Evolutionary conservation across 2,797 vertebrate species (phyloP), one percentile per base, ranked within the genome.

Genomic region (Tokudaia muenninki): DNA sequence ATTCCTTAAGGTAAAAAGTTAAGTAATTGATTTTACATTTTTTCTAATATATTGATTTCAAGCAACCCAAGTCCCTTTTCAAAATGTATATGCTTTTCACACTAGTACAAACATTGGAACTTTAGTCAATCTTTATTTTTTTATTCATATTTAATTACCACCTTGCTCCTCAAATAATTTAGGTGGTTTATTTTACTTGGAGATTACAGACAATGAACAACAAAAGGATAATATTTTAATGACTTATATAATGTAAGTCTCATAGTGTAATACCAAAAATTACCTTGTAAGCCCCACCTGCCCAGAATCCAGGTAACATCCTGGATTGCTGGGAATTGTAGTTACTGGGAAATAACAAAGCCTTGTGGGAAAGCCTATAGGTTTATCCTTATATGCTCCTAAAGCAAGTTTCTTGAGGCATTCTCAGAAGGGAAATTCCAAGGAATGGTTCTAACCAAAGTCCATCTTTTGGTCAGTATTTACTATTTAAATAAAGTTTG

Each of bases 141-240:
- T 90, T 72, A 67, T 93, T 89, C 88, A 21, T 65, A 74, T 93
- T 31, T 83, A 59, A 50, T 96, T 87, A 61, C 3, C 34, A 59
- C 31, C 16, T 90, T 90, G 52, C 47, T 74, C 14, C 26, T 91
- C 44, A 95, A 91, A 44, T 79, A 17, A 75, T 57, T 88, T 37
- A 88, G 75, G 5, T 88, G 16, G 9, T 57, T 88, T 44, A 52
- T 75, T 75, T 41, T 10, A 88, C 13, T 87, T 72, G 21, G 34
- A 72, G 21, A 22, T 55, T 41, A 74, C 47, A 70, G 31, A 34
- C n/a, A 70, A n/a, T 52, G 47, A 87, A 37, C 34, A 87, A 57
- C 52, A 74, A 34, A 34, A 67, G 9, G 34, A 21, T 74, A 24
- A 41, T 37, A 87, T 55, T 87, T 72, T 74, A 77, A 59, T 77